Base-by-base conservation (phyloP, 2,797 vertebrate species). In the Poecilia picta region DNA sequence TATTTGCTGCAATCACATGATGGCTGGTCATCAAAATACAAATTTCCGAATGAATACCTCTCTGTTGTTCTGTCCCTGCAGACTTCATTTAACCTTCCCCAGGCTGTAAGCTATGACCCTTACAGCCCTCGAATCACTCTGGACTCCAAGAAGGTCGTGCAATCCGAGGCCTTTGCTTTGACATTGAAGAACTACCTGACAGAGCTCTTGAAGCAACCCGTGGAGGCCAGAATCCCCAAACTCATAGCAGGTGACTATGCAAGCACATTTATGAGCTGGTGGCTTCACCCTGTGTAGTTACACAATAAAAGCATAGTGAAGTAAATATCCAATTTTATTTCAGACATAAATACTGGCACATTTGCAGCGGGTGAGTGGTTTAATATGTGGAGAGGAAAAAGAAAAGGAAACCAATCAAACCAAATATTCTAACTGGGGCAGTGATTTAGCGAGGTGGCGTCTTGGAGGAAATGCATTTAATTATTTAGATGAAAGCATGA, bases 21-120 rank as follows among this genome's bases (percentile, higher is more conserved):
- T 46, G 13, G 43, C 13, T 45, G 25, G 12, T 28, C 45, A 28
- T 28, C 13, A 28, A 46, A 72, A 31, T 45, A n/a, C 25, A 15
- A 8, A n/a, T 23, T 70, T 43, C 41, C 25, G 11, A 66, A 68
- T 41, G 11, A 12, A 68, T 12, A 12, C 36, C 64, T 68, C 10
- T 73, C 11, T 72, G 13, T 66, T 2, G 70, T 76, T 0, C 10
- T 77, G 8, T 85, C 16, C 53, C 75, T 41, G 28, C 82, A 96
- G 96, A 74, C 78, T 10, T 91, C 91, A 36, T 83, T 91, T 47
- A 81, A 89, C 76, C 75, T 96, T 64, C 96, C 96, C 5, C 36
- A 47, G 20, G 89, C 85, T 3, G 85, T 81, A 0, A 84, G 4
- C n/a, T 93, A 92, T 85, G 94, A 95, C 0, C 95, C 95, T 0